Base-by-base conservation (phyloP, 2,888 invertebrate species). In the Unio pictorum region DNA sequence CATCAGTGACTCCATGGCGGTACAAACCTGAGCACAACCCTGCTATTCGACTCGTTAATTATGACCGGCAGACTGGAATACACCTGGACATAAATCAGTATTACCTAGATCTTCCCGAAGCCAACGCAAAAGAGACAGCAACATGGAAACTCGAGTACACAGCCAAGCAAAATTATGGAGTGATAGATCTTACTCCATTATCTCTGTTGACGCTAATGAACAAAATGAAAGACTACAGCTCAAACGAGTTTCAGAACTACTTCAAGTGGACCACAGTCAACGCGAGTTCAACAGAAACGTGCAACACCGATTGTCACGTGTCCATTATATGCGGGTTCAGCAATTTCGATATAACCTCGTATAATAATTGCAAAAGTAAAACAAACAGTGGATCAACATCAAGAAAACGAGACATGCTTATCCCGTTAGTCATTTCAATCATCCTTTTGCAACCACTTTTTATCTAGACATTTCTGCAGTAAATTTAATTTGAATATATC, bases 51-150 rank as follows among this genome's bases (percentile, higher is more conserved):
- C 93, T 97, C 61, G 95, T 96, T 91, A 95, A 95, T 91, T 97
- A 96, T 89, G 95, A 97, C 90, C 95, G 95, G 77, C 66, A 67
- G 1, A 83, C 83, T 4, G 85, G 86, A 20, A 90, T 94, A 94
- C 94, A 96, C 74, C 91, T 95, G 88, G 96, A 97, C 91, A 96
- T 96, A 91, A 94, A 94, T 23, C 97, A 97, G 91, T 96, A 95
- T 90, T 96, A 95, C 91, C 91, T 97, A 89, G 95, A 97, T 91
- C 91, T 97, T 84, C 87, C 86, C 0, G 92, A 93, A 23, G 92
- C 93, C 77, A 92, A 92, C 84, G 84, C 85, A 58, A 91, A 91
- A 73, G 93, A 93, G n/a, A 93, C 93, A 73, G 93, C 95, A 3
- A 93, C 94, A 83, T 97, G 97, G 97, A 91, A 92, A 71, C 91